Base-by-base conservation (phyloP, 2,888 invertebrate genomes). In the Orchesella flavescens region DNA sequence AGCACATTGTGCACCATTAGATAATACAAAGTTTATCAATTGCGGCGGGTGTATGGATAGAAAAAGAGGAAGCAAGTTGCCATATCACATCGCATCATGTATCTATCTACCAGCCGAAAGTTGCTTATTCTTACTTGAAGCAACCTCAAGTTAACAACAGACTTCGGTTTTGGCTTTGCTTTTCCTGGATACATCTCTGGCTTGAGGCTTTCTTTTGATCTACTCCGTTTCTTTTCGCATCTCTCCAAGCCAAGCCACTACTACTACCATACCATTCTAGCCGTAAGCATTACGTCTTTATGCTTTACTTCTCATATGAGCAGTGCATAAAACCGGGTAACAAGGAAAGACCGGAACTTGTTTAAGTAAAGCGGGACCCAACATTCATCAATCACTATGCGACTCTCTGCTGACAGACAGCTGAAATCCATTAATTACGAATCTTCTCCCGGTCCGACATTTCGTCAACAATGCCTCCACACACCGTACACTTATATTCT, bases 391-490 rank as follows among this genome's bases (percentile, higher is more conserved):
- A 87, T 87, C 87, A 87, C 86, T 78, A 76, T 66, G 84, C 84
- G 85, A 85, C 86, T 86, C 76, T 85, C 86, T 83, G 87, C 86
- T 87, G 87, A 87, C 87, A 87, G 86, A 87, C 87, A 87, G 85
- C 86, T 87, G 85, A 87, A 87, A 87, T 87, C 87, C 87, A 87
- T 87, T 87, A 87, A 87, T 87, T 87, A 87, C 87, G 85, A 86
- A 87, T 87, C 87, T 87, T 86, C 86, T 87, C 86, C 86, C 86
- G 75, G 79, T 80, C 79, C 80, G 87, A 87, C 87, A 87, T 87
- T 87, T 87, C 87, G 87, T 87, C 87, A 87, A 87, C 87, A 87
- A 87, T 87, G 85, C 80, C 73, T 69, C 79, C 68, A 55, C 79
- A 34, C 34, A 34, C 34, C 34, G 34, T 34, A 59, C 72, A n/a